Percentiles rank a stretch among this genome's conserved stretches.
These are phyloP conservation scores for Leptodactylus fuscus DNA, from an alignment of 2,113 vertebrate species.

Conservation along the genomic window DNA sequence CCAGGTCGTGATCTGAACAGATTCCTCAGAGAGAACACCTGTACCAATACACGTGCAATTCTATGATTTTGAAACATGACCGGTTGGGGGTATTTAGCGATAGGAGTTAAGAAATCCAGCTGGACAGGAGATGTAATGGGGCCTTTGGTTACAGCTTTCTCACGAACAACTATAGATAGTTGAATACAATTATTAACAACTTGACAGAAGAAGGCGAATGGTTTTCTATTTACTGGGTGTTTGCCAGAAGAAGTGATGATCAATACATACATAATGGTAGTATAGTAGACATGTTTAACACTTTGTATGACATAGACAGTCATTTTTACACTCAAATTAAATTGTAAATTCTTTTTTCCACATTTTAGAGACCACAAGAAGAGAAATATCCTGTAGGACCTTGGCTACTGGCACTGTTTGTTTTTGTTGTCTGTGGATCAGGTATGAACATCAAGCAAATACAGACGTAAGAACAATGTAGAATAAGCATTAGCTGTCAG, in stretches of 20 bases:
- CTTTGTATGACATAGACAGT: neutral
- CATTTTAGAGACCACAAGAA: slow-evolving; percentile 78
- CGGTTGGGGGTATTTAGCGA: too few species aligned
- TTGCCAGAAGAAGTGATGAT: neutral
- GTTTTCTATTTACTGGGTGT: neutral
- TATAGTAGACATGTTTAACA: neutral
- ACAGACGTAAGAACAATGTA: slow-evolving; percentile 17
- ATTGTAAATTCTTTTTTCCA: neutral
- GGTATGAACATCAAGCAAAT: slow-evolving; percentile 69
- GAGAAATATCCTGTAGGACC: slow-evolving; percentile 84
- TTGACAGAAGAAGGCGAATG: neutral
- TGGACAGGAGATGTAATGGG: too few species aligned
- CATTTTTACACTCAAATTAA: slow-evolving; percentile 44
- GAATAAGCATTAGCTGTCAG: neutral
- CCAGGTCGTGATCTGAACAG: too few species aligned
- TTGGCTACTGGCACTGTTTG: slow-evolving; percentile 81
- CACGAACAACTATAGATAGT: too few species aligned
- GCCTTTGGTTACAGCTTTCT: too few species aligned
- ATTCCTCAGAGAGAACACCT: too few species aligned
- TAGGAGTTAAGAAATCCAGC: too few species aligned
- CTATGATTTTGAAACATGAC: too few species aligned
- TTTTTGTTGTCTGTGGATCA: slow-evolving; percentile 85
- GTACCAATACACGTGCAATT: too few species aligned
- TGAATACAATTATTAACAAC: neutral
- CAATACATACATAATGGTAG: neutral